These are phyloP conservation scores for Microcaecilia unicolor DNA, from an alignment of 2,797 vertebrate genomes.

Conservation along the genomic window DNA sequence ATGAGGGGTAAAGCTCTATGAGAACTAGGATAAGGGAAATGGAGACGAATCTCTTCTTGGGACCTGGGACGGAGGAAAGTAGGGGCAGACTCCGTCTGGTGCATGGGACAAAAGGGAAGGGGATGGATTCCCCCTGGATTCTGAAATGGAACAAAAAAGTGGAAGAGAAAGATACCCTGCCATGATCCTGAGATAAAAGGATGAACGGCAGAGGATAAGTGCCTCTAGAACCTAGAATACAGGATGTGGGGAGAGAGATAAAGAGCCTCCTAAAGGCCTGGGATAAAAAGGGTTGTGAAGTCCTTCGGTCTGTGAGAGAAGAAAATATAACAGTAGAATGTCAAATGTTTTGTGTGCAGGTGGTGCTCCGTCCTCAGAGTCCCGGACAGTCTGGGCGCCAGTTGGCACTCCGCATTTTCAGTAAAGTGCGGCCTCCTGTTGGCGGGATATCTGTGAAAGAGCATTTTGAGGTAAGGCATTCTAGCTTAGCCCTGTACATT, in stretches of 20 bases:
- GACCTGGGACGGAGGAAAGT: not conserved
- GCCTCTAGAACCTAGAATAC: not conserved
- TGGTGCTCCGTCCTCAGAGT: conserved; percentile 91
- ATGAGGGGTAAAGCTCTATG: not conserved
- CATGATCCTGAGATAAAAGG: no score
- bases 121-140: no score
- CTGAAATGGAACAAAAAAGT: no score
- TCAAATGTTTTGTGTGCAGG: conserved; percentile 49
- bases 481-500: no score
- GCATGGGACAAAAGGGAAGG: no score
- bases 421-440: conserved; percentile 94
- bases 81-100: no score
- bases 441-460: conserved; percentile 97
- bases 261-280: not conserved
- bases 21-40: not conserved
- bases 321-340: not conserved
- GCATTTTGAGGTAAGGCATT: conserved; percentile 93
- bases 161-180: no score
- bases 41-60: not conserved
- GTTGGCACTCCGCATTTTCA: conserved; percentile 90
- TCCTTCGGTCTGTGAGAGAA: no score
- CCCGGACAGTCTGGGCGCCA: conserved; percentile 85
- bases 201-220: no score
- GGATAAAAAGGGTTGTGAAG: not conserved
- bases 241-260: not conserved